Evolutionary conservation across 2,113 vertebrate genomes (phyloP).

Genomic region (Noturus placidus): DNA sequence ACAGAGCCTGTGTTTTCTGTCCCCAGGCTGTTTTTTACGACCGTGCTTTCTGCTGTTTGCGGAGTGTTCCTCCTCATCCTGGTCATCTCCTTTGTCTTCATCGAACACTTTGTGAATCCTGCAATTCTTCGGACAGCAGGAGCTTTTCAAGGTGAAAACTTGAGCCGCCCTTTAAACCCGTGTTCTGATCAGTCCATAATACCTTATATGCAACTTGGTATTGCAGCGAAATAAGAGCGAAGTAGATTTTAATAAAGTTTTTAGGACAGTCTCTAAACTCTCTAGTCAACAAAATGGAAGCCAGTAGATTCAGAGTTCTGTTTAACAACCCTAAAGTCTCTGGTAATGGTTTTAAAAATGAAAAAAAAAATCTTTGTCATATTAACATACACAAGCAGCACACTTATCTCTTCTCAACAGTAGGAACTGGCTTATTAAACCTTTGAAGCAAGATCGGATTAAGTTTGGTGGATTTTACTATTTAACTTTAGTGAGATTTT

Average conservation of each 20-base stretch:
- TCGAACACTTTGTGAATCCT: constrained; percentile 73
- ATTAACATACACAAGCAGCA: neutral
- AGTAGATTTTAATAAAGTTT: neutral
- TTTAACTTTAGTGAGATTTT: neutral
- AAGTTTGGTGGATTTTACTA: neutral
- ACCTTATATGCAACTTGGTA: neutral
- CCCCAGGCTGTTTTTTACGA: constrained; percentile 76
- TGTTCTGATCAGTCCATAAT: neutral
- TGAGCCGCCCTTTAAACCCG: neutral
- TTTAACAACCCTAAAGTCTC: neutral
- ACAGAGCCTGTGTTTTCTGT: neutral
- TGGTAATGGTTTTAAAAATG: neutral
- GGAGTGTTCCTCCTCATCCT: constrained; percentile 62
- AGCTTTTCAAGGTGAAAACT: constrained; percentile 68
- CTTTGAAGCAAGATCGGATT: neutral
- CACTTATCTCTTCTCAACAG: neutral
- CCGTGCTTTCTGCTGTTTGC: constrained; percentile 67
- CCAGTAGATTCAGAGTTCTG: neutral
- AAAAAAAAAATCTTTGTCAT: neutral
- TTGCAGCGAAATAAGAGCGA: neutral
- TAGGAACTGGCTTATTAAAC: neutral
- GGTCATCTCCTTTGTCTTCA: constrained; percentile 70
- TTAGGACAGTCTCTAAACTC: neutral
- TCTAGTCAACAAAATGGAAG: too few species aligned
- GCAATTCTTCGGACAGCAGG: constrained; percentile 65